Base-by-base conservation (phyloP, 2,888 invertebrate species). In the Leptogaster cylindrica region DNA sequence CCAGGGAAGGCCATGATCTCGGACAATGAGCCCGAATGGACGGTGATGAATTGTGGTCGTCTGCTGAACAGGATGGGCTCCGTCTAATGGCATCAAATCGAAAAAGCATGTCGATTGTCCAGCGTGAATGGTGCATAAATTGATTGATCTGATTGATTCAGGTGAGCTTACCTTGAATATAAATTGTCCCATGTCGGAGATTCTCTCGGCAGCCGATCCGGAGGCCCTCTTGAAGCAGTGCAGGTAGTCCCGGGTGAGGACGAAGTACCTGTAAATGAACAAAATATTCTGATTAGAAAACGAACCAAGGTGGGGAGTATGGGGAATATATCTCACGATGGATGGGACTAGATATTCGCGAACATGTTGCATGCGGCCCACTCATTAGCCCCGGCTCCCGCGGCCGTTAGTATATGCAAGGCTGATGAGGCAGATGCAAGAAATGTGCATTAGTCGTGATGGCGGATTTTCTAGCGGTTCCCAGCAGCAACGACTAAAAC, bases 181-280 rank as follows among this genome's bases (percentile, higher is more conserved):
- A 77, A 87, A 87, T 78, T 86, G 86, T 70, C 87, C 87, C 87
- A 87, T 87, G 76, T 87, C 86, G 12, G 87, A 86, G 70, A 86
- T 85, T 70, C 81, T 76, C 73, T 81, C 81, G 70, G 78, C 79
- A 16, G 79, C 79, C 65, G 84, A 81, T 66, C 85, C 85, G 27
- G 86, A 84, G 67, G 86, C 86, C 72, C 86, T 80, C 75, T 87
- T 84, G 78, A 88, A 88, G 77, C 87, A 87, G 76, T 87, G 86
- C 74, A 88, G 81, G 77, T 87, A 88, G 77, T 87, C 87, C 67
- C 86, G 81, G 70, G 87, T 88, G 50, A 88, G 82, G 73, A 88
- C 84, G 78, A 87, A 87, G 74, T 86, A 87, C 73, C 81, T 81
- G 75, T 41, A 75, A 76, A 46, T 52, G 70, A 68, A 69, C 31